phyloP scores from a whole-genome alignment of 2,113 vertebrate genomes.

The Myotis brandtii region DNA sequence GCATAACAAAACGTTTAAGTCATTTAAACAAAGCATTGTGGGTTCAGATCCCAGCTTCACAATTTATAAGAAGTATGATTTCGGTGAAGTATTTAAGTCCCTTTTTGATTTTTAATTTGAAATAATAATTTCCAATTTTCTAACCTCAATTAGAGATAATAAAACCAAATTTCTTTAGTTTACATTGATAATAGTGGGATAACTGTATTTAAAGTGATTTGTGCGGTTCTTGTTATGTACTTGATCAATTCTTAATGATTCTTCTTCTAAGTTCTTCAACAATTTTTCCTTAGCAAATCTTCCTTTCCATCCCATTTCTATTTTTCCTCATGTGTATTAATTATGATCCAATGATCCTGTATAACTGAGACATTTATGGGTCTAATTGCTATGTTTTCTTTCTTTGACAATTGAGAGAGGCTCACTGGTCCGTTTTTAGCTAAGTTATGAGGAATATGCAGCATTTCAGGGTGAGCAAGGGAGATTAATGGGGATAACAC shows the following conservation, averaged over 20 bases:
- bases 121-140: background rate
- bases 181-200: background rate
- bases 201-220: background rate
- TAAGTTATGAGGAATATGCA: background rate
- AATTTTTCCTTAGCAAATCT: background rate
- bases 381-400: background rate
- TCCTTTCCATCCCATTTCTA: background rate
- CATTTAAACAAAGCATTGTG: background rate
- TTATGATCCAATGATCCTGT: background rate
- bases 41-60: background rate
- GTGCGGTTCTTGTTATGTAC: background rate
- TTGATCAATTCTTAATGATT: background rate
- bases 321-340: background rate
- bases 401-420: background rate
- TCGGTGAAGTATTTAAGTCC: background rate
- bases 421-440: background rate
- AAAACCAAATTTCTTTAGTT: slow-evolving; percentile 13
- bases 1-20: background rate
- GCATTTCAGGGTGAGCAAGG: background rate
- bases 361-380: background rate
- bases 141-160: background rate
- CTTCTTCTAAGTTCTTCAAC: background rate
- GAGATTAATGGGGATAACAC: background rate
- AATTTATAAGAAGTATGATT: background rate
- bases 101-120: background rate